Conservation (phyloP, 2,888 invertebrate species). For the Drosophila mayaguana region DNA sequence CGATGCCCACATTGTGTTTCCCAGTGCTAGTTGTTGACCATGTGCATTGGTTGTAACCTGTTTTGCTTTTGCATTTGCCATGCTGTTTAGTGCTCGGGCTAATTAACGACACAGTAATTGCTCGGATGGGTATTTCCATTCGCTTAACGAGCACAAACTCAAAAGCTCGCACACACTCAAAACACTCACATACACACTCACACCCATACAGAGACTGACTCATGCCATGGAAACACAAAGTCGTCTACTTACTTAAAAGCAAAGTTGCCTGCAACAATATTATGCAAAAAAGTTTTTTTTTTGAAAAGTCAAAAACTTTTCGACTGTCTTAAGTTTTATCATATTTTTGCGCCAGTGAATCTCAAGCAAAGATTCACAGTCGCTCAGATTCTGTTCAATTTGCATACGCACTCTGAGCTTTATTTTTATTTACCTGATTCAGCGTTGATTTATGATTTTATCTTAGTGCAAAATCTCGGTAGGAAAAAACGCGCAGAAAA, state of each 20-base stretch:
- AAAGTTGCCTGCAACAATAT: constrained; percentile 66
- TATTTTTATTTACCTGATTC: constrained; percentile 81
- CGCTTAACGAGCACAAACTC: neutral
- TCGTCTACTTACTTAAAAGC: constrained; percentile 29
- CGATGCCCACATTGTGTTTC: neutral
- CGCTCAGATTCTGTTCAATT: constrained; percentile 69
- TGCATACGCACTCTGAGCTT: constrained; percentile 76
- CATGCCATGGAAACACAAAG: neutral
- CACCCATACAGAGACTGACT: neutral
- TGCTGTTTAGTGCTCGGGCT: constrained; percentile 49
- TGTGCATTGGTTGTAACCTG: constrained; percentile 9
- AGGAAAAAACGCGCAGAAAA: constrained; percentile 36
- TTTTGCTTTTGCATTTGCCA: constrained; percentile 35
- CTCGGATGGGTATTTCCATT: constrained; percentile 27
- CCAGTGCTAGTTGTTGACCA: constrained; percentile 23
- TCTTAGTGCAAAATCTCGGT: constrained; percentile 30
- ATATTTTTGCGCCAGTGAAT: constrained; percentile 71
- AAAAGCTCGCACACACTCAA: neutral
- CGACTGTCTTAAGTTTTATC: constrained; percentile 75
- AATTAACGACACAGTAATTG: constrained; percentile 61
- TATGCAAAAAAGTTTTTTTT: constrained; percentile 61
- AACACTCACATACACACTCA: neutral
- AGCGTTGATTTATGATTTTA: constrained; percentile 82
- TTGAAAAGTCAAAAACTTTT: constrained; percentile 61
- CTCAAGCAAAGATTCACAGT: constrained; percentile 56